A percentile compares a stretch with the other conserved stretches of the same genome.
Conservation (phyloP, 2,797 vertebrate species). For the Melanotaenia trifasciata region DNA sequence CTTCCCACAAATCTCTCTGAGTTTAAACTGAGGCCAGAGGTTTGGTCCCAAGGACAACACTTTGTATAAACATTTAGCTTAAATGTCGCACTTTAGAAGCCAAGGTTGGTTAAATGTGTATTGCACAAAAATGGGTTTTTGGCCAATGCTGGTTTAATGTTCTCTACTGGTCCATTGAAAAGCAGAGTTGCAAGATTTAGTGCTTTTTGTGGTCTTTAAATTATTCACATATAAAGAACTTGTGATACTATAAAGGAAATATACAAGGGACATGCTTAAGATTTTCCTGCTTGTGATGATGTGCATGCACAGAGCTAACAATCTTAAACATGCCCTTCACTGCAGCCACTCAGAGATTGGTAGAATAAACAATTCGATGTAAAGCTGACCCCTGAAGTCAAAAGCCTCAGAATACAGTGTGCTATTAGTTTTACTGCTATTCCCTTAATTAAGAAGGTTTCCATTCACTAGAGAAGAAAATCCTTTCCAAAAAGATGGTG, state of each 20-base stretch:
- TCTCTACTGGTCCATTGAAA: neutral
- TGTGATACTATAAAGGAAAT: neutral
- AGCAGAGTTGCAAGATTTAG: neutral
- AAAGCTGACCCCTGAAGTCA: too few relatives aligned
- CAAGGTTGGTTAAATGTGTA: constrained; percentile 35
- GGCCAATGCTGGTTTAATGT: constrained; percentile 17
- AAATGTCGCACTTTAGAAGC: constrained; percentile 61
- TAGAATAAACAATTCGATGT: neutral
- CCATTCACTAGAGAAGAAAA: too few relatives aligned
- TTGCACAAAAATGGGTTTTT: constrained; percentile 31
- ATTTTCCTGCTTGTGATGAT: neutral
- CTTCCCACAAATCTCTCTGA: constrained; percentile 64
- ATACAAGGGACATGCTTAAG: neutral
- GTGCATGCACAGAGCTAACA: neutral
- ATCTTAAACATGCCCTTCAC: neutral
- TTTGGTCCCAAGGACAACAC: constrained; percentile 54
- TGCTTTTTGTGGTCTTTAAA: too few relatives aligned
- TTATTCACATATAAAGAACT: too few relatives aligned
- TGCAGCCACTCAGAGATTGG: neutral
- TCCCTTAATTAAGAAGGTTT: neutral
- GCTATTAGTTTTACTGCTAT: constrained; percentile 12
- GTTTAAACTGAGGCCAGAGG: constrained; percentile 71
- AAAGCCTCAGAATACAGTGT: constrained; percentile 4
- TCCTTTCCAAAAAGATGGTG: too few relatives aligned
- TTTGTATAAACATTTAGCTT: constrained; percentile 68